Evolutionary conservation across 2,888 invertebrate genomes (phyloP).

Genomic region (Augiades crinisus): DNA sequence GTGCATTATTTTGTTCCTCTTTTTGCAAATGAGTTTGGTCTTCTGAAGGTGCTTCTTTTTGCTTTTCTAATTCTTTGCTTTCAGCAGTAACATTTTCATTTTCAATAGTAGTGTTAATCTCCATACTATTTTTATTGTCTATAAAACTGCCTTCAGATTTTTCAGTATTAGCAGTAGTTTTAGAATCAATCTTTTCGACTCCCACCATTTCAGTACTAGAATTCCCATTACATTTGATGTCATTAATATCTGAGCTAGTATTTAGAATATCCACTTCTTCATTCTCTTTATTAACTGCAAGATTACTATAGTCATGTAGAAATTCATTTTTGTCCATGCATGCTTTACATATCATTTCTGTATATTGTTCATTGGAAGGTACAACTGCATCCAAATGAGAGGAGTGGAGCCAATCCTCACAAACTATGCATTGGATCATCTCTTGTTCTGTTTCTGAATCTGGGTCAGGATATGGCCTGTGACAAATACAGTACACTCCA

Average conservation of each 20-base stretch:
- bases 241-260: constrained; percentile 30
- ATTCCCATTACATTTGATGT: constrained; percentile 30
- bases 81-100: background rate
- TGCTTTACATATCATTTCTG: constrained; percentile 90
- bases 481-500: constrained; percentile 95
- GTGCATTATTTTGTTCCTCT: background rate
- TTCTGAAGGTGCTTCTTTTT: background rate
- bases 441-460: constrained; percentile 91
- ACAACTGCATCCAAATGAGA: constrained; percentile 85
- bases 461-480: constrained; percentile 96
- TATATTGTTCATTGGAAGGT: constrained; percentile 82
- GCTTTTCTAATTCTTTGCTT: background rate
- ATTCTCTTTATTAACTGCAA: constrained; percentile 58
- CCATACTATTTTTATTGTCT: background rate
- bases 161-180: constrained; percentile 6
- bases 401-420: constrained; percentile 99
- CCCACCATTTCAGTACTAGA: constrained; percentile 23
- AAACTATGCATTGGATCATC: constrained; percentile 97
- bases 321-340: constrained; percentile 91
- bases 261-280: constrained; percentile 44
- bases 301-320: constrained; percentile 84
- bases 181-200: constrained; percentile 20
- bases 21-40: background rate
- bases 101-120: background rate
- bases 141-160: too few relatives aligned